Base-by-base conservation (phyloP, 2,888 invertebrate species). In the Entomobrya multifasciata region DNA sequence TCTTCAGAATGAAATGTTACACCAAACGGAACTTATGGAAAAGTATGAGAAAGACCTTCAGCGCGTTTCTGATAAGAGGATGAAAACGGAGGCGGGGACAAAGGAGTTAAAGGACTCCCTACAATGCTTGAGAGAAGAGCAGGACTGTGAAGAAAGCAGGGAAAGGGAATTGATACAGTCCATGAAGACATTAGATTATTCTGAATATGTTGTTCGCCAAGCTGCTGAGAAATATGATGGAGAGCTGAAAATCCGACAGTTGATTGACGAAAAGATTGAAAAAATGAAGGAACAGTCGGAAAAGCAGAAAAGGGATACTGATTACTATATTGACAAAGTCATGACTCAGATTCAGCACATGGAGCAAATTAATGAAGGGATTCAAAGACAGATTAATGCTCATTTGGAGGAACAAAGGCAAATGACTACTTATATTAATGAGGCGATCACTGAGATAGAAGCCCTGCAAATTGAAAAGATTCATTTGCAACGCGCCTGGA, bases 1-100 rank as follows among this genome's bases (percentile, higher is more conserved):
- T 90, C 93, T 94, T 20, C 94, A 95, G 60, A 95, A 95, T 91
- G 93, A 95, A 92, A 94, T 95, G 88, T 91, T 93, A 79, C 92
- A 93, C 52, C 94, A 94, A 91, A 93, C 94, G 92, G 92, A 92
- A 25, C 91, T 93, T 1, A 93, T 95, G 87, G 94, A 94, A 88
- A 86, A 86, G 79, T 94, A 94, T 88, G 94, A 94, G 88, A 92
- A 92, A 0, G 93, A 94, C 15, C 91, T 95, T 62, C 92, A 93
- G 0, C 93, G 94, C 81, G 92, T 94, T 3, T 92, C 93, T 0
- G 92, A 93, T 6, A 94, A 94, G 15, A 93, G 94, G 0, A 92
- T 93, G 78, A 94, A 94, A 15, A 93, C 94, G 0, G 94, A 95
- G 80, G 91, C 92, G 0, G 92, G 93, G 0, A 92, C 95, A 0